Base-by-base conservation (phyloP, 2,113 vertebrate species). In the Nymphicus hollandicus region DNA sequence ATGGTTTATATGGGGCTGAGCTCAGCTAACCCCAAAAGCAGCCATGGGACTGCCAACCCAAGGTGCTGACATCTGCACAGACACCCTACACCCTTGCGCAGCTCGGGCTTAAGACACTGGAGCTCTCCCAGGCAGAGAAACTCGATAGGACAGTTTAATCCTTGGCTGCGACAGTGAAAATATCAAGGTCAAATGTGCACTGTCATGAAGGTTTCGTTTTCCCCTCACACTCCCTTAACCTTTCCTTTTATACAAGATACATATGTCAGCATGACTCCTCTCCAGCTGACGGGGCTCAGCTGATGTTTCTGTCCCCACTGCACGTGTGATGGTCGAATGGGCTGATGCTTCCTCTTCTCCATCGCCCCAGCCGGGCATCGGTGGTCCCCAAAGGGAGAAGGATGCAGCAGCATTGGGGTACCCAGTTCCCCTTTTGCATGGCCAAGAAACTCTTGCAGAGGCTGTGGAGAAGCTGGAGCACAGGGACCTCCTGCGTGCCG, bases 151-250 rank as follows among this genome's bases (percentile, higher is more conserved):
- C 1, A 2, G 56, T 66, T 91, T 86, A 88, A 94, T 93, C 94
- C 93, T 82, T 20, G 87, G 61, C 94, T 23, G 93, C 58, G 10
- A 74, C 81, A 9, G 87, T 47, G 81, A 85, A 70, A 80, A 80
- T 53, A 83, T 73, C 93, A 86, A 93, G 94, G 95, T 93, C 93
- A 88, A 65, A 77, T 58, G 29, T 93, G 77, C 88, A 55, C 41
- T 47, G 70, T 70, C 71, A 14, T 60, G 46, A 19, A 70, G 95
- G 85, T 28, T 72, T 73, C 11, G 3, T 37, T 63, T 74, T 29
- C 20, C 55, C n/a, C 47, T 43, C 33, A 2, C 5, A 1, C 55
- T 64, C 66, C 82, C 11, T 20, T 65, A 73, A 80, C 73, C n/a
- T 80, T 60, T 41, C 93, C 76, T 86, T 83, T 86, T 11, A 37